Conservation (phyloP, 2,888 invertebrate species). For the Ichneumoninae sp. region DNA sequence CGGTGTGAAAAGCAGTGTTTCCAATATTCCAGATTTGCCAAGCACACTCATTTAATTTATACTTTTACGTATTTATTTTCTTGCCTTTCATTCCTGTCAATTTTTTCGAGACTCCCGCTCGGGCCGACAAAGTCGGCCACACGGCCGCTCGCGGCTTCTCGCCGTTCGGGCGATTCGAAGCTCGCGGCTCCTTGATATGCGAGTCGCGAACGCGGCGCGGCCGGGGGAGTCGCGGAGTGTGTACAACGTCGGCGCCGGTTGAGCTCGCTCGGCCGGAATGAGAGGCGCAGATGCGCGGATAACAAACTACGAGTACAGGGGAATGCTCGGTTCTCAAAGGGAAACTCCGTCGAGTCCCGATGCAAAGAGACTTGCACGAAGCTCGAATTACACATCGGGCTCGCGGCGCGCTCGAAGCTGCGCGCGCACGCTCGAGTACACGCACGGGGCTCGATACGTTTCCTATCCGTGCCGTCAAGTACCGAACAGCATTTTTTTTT, state of each 20-base stretch:
- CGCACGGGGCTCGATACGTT: constrained; percentile 32
- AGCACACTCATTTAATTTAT: too few relatives aligned
- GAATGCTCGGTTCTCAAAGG: constrained; percentile 58
- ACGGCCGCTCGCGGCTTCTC: constrained; percentile 7
- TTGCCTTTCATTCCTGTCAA: background rate
- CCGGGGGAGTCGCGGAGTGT: background rate
- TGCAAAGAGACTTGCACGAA: constrained; percentile 59
- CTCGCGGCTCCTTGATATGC: constrained; percentile 50
- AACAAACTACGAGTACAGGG: constrained; percentile 53
- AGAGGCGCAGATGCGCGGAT: constrained; percentile 61
- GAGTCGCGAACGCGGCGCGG: constrained; percentile 19
- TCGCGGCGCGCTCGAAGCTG: background rate
- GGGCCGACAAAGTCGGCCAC: constrained; percentile 26
- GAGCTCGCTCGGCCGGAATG: constrained; percentile 28
- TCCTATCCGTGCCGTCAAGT: background rate
- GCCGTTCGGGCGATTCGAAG: constrained; percentile 47
- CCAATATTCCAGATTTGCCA: too few relatives aligned
- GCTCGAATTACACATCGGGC: constrained; percentile 59
- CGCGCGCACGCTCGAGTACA: background rate
- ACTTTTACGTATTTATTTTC: background rate
- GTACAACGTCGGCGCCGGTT: constrained; percentile 40
- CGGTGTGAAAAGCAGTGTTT: background rate
- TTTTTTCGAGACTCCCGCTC: background rate
- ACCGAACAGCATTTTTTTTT: background rate
- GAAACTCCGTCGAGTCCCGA: constrained; percentile 48